Evolutionary conservation across 2,113 vertebrate genomes (phyloP), one percentile per base, ranked within the genome.

Genomic region (Ardeotis arabs): DNA sequence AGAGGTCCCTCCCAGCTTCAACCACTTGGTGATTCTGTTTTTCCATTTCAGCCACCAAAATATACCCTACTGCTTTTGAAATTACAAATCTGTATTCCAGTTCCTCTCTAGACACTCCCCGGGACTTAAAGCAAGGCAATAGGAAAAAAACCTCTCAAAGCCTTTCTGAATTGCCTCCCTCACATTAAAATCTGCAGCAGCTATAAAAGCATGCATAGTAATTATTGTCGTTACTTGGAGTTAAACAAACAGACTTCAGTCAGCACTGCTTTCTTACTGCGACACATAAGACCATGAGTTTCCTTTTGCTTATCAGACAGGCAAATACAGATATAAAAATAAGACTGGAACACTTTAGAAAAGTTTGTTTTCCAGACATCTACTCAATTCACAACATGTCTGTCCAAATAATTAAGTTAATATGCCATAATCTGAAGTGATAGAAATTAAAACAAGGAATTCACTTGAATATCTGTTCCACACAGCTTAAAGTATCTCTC

Each of bases 211-310:
- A 80, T 37, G 18, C 70, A 53, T 8, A 94, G 66, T 47, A 79
- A 91, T 87, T 45, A 94, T 21, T 37, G 62, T 58, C 63, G 76
- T 87, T 29, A 70, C 93, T 67, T n/a, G 50, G 25, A 72, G 85
- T 87, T 96, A 91, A 97, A 93, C 44, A 89, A 94, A 89, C 70
- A 79, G 62, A 68, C 67, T 88, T 79, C 70, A 76, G 64, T 81
- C 86, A 95, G 83, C 21, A 22, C 9, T 1, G 10, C 63, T 59
- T 80, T 56, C 50, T 76, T 33, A 79, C 20, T 15, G 52, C 8
- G n/a, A 67, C 70, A 85, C 58, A 63, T 23, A 86, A 74, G n/a
- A 89, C 22, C 3, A 1, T 0, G n/a, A 44, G 17, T 19, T 87
- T 82, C 56, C 37, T 78, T 74, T 3, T 56, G 28, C 87, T 91